A percentile compares a stretch with the other conserved stretches of the same genome.
Evolutionary conservation across 2,113 vertebrate species (phyloP).

Genomic region (Caloenas nicobarica): DNA sequence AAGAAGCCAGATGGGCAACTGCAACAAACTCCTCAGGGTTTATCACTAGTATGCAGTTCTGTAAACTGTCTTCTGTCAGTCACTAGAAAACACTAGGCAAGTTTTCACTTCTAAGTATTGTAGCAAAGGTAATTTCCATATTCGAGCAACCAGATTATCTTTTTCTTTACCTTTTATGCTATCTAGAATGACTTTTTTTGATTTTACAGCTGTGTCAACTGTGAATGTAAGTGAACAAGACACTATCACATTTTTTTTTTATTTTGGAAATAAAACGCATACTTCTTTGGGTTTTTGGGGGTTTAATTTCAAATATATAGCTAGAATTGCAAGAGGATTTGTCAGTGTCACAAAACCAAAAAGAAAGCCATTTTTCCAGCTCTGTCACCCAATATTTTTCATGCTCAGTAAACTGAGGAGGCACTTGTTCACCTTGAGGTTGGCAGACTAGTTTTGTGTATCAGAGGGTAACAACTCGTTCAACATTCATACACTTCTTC

Average conservation of each 20-base stretch:
- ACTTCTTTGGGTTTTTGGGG: not conserved
- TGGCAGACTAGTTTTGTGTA: not conserved
- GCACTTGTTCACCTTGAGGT: not conserved
- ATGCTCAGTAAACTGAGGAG: not conserved
- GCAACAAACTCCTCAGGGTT: not conserved
- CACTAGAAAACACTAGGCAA: not conserved
- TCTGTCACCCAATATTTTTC: not conserved
- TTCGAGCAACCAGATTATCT: not conserved
- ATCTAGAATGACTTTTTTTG: not conserved
- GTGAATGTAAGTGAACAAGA: not conserved
- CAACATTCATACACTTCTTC: not conserved
- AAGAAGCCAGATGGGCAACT: constrained; percentile 23
- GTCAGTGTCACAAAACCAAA: not conserved
- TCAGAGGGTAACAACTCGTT: not conserved
- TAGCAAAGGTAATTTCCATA: not conserved
- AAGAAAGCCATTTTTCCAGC: not conserved
- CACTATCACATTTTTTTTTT: not conserved
- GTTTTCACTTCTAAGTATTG: not conserved
- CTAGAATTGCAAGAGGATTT: not conserved
- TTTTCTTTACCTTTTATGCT: not conserved
- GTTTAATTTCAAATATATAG: not conserved
- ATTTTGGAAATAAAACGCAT: not conserved
- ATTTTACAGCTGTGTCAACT: not conserved
- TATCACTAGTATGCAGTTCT: not conserved
- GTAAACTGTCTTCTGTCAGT: not conserved